Conservation (phyloP, 2,113 vertebrate genomes). For the Syrmaticus mikado region DNA sequence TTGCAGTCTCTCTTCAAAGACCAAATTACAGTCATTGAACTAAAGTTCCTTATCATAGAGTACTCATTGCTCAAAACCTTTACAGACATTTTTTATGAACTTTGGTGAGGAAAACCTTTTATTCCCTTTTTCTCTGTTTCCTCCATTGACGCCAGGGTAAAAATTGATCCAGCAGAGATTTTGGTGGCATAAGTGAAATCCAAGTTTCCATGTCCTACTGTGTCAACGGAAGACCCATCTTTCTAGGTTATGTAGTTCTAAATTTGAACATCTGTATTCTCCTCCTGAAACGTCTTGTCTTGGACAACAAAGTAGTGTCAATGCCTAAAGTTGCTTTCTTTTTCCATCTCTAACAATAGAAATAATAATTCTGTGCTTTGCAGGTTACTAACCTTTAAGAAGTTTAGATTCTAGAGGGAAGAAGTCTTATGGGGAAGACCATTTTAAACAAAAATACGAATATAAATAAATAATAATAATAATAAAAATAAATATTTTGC, state of each 20-base stretch:
- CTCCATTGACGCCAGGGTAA: fast-evolving
- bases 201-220: background rate
- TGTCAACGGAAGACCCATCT: background rate
- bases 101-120: background rate
- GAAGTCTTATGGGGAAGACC: background rate
- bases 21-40: background rate
- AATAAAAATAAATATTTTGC: background rate
- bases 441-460: background rate
- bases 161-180: background rate
- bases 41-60: background rate
- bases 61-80: background rate
- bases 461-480: too few relatives aligned
- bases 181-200: background rate
- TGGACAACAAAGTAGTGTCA: background rate
- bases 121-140: background rate
- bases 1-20: background rate
- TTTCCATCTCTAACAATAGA: background rate
- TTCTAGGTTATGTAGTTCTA: background rate
- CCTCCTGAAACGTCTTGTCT: background rate
- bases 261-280: background rate
- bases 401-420: background rate
- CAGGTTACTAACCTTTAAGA: background rate
- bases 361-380: background rate
- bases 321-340: background rate
- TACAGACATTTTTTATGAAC: background rate